A percentile compares a stretch with the other conserved stretches of the same genome.
Evolutionary conservation across 53 echinoderm and acorn worm genomes (phyloP).

Genomic region (Patiria pectinifera): DNA sequence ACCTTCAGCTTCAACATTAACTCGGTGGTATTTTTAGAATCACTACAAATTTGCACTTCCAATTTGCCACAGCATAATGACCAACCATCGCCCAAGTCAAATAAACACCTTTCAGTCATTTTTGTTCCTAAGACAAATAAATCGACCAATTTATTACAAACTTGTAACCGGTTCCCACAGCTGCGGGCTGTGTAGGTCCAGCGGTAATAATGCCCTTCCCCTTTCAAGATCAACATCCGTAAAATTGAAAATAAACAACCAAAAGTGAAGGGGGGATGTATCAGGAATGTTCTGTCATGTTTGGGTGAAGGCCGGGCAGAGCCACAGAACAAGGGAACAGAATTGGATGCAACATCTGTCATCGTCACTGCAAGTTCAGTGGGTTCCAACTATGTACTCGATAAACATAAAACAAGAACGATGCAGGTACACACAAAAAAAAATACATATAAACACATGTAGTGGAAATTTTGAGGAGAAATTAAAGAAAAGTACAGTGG

Average conservation of each 20-base stretch:
- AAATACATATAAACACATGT: no score
- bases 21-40: no score
- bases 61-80: not conserved
- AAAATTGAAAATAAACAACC: constrained; percentile 53
- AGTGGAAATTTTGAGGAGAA: no score
- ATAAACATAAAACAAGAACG: no score
- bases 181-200: not conserved
- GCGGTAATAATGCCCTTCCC: not conserved
- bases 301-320: not conserved
- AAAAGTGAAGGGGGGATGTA: not conserved
- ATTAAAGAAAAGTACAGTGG: no score
- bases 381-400: no score
- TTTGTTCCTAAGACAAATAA: not conserved
- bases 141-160: not conserved
- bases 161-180: not conserved
- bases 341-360: not conserved
- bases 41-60: not conserved
- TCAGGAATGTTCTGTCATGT: not conserved
- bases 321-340: not conserved
- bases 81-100: not conserved
- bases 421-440: no score
- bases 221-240: constrained; percentile 26
- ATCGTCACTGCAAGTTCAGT: not conserved
- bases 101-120: not conserved
- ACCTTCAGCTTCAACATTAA: no score